A percentile compares a stretch with the other conserved stretches of the same genome.
phyloP scores from a whole-genome alignment of 1,140 invertebrate genomes.

The Bacillus rossius region DNA sequence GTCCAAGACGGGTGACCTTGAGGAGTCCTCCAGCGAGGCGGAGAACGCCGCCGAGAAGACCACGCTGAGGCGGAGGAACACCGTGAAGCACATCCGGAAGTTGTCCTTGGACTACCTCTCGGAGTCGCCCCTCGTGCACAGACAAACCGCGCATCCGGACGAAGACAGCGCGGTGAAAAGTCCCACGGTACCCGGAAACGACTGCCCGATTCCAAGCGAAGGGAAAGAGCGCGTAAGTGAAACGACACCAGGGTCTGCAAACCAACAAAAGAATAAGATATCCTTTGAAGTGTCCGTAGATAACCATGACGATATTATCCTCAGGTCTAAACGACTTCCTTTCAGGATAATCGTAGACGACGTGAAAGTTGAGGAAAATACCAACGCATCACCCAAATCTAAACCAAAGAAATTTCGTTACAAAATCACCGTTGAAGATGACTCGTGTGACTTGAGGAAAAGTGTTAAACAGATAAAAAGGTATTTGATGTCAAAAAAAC shows the following conservation, averaged over 20 bases:
- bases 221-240: not conserved
- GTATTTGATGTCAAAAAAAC: constrained; percentile 1
- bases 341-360: constrained; percentile 7
- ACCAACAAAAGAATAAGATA: not conserved
- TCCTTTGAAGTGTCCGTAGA: constrained; percentile 5
- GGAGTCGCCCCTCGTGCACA: too few relatives aligned
- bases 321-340: not conserved
- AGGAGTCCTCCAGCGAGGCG: not conserved
- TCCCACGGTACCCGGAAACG: too few relatives aligned
- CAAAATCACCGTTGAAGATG: constrained; percentile 17
- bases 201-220: too few relatives aligned
- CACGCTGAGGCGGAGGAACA: constrained; percentile 20
- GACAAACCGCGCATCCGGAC: not conserved
- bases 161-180: too few relatives aligned
- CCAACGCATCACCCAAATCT: not conserved
- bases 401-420: constrained; percentile 13
- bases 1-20: not conserved
- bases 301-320: not conserved
- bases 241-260: not conserved
- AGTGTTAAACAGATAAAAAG: constrained; percentile 3
- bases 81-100: constrained; percentile 25
- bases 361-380: constrained; percentile 8
- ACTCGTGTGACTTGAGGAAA: not conserved
- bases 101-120: constrained; percentile 13
- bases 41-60: not conserved